Evolutionary conservation across 2,888 invertebrate species (phyloP), one percentile per base, ranked within the genome.

Genomic region (Phyto melanocephala): DNA sequence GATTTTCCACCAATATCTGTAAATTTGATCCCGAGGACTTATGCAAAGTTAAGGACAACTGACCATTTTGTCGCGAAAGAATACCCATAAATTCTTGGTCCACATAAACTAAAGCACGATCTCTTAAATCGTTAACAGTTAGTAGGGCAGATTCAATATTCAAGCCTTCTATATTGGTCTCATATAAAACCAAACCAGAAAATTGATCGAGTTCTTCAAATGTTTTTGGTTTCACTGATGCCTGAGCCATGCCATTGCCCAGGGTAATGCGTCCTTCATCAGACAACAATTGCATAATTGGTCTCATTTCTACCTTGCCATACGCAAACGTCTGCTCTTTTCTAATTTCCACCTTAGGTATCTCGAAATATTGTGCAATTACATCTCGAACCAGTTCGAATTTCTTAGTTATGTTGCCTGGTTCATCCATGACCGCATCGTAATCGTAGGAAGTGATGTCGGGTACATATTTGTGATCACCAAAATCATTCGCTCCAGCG

Each of bases 391-490:
- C 93, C 7, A 93, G 92, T 80, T 92, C 93, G 91, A 96, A 98
- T 92, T 98, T 98, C 0, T 92, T 92, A 0, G 97, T 97, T 0
- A 95, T 94, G 89, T 97, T 97, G 0, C 98, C 98, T 70, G 96
- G 95, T 92, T 98, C 98, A 67, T 93, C 94, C 81, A 98, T 91
- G 0, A 98, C 97, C 0, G 98, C 95, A 90, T 98, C 97, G 88
- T 98, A 98, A 90, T 98, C 98, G 87, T 97, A 98, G 4, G 96
- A 96, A 2, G 97, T 97, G 67, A 96, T 92, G 87, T 95, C 95
- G 2, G 96, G 93, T 58, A 91, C 91, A 86, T 94, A 95, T 0
- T 86, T 86, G 0, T 88, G 90, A 2, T 86, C 81, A 8, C 89
- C 86, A 20, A 87, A 90, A 83, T 90, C 89, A 65, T 91, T 91